Percentiles rank a stretch among this genome's conserved stretches.
Conservation (phyloP, 2,888 invertebrate genomes). For the Euproctis similis region DNA sequence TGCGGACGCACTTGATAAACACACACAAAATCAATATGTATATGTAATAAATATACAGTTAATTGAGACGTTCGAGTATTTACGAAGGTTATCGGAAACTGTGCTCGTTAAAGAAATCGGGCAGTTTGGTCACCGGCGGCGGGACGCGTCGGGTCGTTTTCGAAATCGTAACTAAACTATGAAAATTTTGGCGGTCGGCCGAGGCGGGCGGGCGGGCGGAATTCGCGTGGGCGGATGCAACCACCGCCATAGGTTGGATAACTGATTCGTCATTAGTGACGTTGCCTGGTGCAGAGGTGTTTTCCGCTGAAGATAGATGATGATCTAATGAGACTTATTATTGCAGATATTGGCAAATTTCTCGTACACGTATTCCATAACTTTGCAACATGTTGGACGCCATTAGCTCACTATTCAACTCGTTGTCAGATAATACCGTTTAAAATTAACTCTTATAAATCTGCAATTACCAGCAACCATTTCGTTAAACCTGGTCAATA, state of each 20-base stretch:
- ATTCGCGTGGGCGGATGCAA: conserved; percentile 64
- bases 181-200: conserved; percentile 67
- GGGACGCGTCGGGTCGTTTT: conserved; percentile 76
- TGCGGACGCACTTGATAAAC: conserved; percentile 42
- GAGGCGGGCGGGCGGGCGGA: conserved; percentile 66
- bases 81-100: conserved; percentile 54
- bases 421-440: no score
- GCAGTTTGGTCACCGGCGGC: conserved; percentile 66
- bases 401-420: no score
- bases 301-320: conserved; percentile 67
- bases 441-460: no score
- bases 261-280: conserved; percentile 59
- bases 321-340: conserved; percentile 48
- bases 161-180: conserved; percentile 76
- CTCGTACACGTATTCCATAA: no score
- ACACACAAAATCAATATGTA: conserved; percentile 44
- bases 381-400: no score
- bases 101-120: conserved; percentile 60
- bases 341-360: conserved; percentile 30
- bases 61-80: conserved; percentile 50
- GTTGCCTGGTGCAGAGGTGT: conserved; percentile 69
- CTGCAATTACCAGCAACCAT: no score
- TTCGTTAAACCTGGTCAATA: no score
- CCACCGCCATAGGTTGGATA: conserved; percentile 53
- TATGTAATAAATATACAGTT: conserved; percentile 24